Percentiles rank a stretch among this genome's conserved stretches.
Conservation (phyloP, 2,797 vertebrate species). For the Neoniphon sammara region DNA sequence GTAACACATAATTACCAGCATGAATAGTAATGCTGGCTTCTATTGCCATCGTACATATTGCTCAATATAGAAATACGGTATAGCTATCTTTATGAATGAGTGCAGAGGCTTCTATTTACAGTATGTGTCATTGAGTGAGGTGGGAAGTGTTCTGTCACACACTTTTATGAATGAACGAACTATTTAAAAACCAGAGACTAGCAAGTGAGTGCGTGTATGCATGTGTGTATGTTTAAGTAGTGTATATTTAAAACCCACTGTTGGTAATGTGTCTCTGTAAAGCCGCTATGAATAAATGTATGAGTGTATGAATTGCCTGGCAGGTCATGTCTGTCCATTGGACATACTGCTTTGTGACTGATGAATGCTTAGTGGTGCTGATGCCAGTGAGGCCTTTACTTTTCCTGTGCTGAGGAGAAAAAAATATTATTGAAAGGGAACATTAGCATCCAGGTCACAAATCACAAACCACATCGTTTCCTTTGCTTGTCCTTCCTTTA, state of each 20-base stretch:
- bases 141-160: constrained; percentile 51
- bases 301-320: neutral
- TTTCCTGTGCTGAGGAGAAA: constrained; percentile 28
- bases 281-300: neutral
- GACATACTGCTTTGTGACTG: constrained; percentile 2
- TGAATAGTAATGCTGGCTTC: neutral
- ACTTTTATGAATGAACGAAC: constrained; percentile 59
- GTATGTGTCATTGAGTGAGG: constrained; percentile 28
- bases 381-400: neutral
- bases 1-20: neutral
- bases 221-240: neutral
- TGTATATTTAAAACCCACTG: constrained; percentile 34
- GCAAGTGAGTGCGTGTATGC: neutral
- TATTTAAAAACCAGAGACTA: constrained; percentile 40
- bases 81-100: constrained; percentile 55
- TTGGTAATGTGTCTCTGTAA: constrained; percentile 26
- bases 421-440: neutral
- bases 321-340: constrained; percentile 29
- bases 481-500: neutral
- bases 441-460: constrained; percentile 4
- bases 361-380: neutral
- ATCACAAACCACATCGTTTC: neutral
- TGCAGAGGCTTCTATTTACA: constrained; percentile 25
- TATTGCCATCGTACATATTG: neutral
- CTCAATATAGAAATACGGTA: neutral